phyloP scores from a whole-genome alignment of 2,797 vertebrate species.

The Trichosurus vulpecula region DNA sequence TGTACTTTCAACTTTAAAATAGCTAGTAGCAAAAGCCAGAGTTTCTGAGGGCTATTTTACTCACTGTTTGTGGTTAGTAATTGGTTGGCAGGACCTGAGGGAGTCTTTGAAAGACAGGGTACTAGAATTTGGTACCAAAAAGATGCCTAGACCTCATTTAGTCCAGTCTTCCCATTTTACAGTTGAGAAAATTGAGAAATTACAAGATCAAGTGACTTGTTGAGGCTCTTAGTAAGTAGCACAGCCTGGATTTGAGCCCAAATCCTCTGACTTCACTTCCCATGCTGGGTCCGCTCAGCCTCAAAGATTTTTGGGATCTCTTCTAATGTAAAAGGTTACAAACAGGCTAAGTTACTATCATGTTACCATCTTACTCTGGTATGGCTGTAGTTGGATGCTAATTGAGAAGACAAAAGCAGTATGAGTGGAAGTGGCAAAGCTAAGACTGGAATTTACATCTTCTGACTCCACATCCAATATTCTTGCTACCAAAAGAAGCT shows the following conservation, averaged over 20 bases:
- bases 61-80: background rate
- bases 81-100: background rate
- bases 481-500: background rate
- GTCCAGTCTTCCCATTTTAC: background rate
- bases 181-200: background rate
- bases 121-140: background rate
- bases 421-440: background rate
- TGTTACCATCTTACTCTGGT: background rate
- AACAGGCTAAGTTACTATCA: background rate
- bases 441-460: background rate
- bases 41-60: background rate
- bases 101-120: background rate
- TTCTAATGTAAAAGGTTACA: background rate
- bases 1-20: background rate
- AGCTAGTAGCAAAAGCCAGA: background rate
- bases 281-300: background rate
- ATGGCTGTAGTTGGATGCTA: background rate
- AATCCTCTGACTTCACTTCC: background rate
- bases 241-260: background rate
- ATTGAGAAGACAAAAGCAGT: background rate
- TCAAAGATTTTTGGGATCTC: background rate
- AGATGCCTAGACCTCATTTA: background rate
- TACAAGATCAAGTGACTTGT: background rate
- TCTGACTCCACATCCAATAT: background rate
- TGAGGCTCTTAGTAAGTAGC: background rate